phyloP scores from a whole-genome alignment of 2,888 invertebrate genomes.

The Epistrophella euchroma region DNA sequence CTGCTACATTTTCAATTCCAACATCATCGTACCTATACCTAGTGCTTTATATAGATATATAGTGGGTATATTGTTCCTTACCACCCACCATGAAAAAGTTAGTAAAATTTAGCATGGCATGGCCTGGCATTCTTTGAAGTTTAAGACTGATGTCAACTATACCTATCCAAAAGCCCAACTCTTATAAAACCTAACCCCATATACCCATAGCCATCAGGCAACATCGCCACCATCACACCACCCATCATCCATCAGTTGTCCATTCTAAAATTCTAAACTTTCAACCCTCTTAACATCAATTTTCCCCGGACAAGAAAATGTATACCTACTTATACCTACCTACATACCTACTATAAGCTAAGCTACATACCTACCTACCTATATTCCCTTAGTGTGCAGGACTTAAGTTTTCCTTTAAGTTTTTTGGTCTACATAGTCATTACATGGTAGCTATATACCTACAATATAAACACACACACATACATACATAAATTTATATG shows the following conservation, averaged over 20 bases:
- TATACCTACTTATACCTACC: background rate
- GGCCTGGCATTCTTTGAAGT: slow-evolving; percentile 50
- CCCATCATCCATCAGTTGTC: slow-evolving; percentile 74
- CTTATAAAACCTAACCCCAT: slow-evolving; percentile 48
- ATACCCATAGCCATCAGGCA: background rate
- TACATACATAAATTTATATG: slow-evolving; percentile 44
- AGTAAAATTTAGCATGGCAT: background rate
- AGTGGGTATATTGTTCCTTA: background rate
- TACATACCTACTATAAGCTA: background rate
- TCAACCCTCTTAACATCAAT: slow-evolving; percentile 69
- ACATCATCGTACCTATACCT: background rate
- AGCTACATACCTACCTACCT: background rate
- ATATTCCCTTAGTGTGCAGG: slow-evolving; percentile 23
- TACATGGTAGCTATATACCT: slow-evolving; percentile 12
- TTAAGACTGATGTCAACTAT: slow-evolving; percentile 54
- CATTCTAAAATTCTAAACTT: slow-evolving; percentile 72
- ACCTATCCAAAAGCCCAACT: slow-evolving; percentile 42
- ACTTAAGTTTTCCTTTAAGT: slow-evolving; percentile 55
- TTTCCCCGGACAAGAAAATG: slow-evolving; percentile 51
- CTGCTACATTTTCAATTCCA: slow-evolving; percentile 67
- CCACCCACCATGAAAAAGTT: slow-evolving; percentile 4
- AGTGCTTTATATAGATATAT: background rate
- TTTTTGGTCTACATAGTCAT: slow-evolving; percentile 43
- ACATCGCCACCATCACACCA: slow-evolving; percentile 31
- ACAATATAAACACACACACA: slow-evolving; percentile 5